A percentile compares a stretch with the other conserved stretches of the same genome.
phyloP scores from a whole-genome alignment of 2,113 vertebrate genomes.

The Myanophis thanlyinensis region DNA sequence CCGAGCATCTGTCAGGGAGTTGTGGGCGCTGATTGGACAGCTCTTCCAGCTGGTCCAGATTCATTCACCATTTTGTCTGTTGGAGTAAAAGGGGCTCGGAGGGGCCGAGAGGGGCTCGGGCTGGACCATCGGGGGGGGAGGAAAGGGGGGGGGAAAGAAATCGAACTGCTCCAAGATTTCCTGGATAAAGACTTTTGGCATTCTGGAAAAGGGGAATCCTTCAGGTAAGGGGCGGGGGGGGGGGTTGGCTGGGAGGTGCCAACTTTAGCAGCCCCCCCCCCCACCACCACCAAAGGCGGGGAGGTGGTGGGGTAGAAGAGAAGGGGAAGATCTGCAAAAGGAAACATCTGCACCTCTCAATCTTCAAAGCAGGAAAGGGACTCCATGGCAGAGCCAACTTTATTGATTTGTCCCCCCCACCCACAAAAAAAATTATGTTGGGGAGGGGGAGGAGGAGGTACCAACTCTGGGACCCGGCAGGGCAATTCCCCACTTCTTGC shows the following conservation, averaged over 20 bases:
- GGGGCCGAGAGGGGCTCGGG: conserved; percentile 64
- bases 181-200: background rate
- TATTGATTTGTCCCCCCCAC: background rate
- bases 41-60: conserved; percentile 89
- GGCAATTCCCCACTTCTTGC: background rate
- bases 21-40: conserved; percentile 78
- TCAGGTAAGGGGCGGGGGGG: conserved; percentile 27
- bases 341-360: background rate
- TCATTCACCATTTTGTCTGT: conserved; percentile 99
- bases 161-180: conserved; percentile 20
- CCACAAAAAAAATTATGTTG: background rate
- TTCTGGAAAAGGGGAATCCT: background rate
- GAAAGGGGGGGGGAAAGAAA: conserved; percentile 45
- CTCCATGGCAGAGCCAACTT: background rate
- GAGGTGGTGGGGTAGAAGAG: background rate
- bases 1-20: conserved; percentile 73
- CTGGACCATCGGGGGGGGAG: conserved; percentile 38
- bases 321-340: background rate
- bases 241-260: conserved; percentile 20
- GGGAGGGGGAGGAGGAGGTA: too few relatives aligned
- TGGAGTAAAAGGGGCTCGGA: conserved; percentile 86
- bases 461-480: background rate
- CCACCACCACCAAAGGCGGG: background rate
- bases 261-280: conserved; percentile 16
- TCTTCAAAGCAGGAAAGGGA: background rate